Percentiles rank a stretch among this genome's conserved stretches.
Evolutionary conservation across 2,888 invertebrate species (phyloP).

Genomic region (Eurytoma californica): DNA sequence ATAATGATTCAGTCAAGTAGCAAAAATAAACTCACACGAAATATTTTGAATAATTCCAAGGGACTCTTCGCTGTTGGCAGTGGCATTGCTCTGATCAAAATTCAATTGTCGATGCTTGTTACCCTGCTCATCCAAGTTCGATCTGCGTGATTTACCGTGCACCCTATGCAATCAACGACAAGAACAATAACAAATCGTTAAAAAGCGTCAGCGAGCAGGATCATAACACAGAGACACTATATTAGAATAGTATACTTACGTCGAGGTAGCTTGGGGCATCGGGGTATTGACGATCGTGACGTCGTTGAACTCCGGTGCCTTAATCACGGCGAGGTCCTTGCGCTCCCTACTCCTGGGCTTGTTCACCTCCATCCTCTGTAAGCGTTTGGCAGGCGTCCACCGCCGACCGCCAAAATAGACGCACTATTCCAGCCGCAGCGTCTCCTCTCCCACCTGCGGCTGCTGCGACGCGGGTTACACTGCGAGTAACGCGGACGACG

Average conservation of each 20-base stretch:
- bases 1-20: background rate
- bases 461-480: background rate
- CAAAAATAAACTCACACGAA: slow-evolving; percentile 60
- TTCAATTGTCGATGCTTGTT: slow-evolving; percentile 46
- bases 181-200: slow-evolving; percentile 12
- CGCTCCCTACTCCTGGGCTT: slow-evolving; percentile 1
- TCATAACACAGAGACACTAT: background rate
- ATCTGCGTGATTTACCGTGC: slow-evolving; percentile 36
- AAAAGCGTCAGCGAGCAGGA: too few species aligned
- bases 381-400: background rate
- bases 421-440: slow-evolving; percentile 3
- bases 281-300: slow-evolving; percentile 70
- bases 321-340: slow-evolving; percentile 9
- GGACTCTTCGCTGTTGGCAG: slow-evolving; percentile 59
- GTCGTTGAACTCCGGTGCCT: slow-evolving; percentile 44
- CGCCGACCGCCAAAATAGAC: background rate
- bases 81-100: slow-evolving; percentile 28
- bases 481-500: background rate
- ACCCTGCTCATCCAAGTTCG: slow-evolving; percentile 32
- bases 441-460: slow-evolving; percentile 4
- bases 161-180: slow-evolving; percentile 22
- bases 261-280: slow-evolving; percentile 74
- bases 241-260: slow-evolving; percentile 55
- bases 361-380: slow-evolving; percentile 47
- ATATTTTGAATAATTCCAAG: slow-evolving; percentile 68